A percentile compares a stretch with the other conserved stretches of the same genome.
Conservation (phyloP, 2,888 invertebrate genomes). For the Lasioglossum marginatum region DNA sequence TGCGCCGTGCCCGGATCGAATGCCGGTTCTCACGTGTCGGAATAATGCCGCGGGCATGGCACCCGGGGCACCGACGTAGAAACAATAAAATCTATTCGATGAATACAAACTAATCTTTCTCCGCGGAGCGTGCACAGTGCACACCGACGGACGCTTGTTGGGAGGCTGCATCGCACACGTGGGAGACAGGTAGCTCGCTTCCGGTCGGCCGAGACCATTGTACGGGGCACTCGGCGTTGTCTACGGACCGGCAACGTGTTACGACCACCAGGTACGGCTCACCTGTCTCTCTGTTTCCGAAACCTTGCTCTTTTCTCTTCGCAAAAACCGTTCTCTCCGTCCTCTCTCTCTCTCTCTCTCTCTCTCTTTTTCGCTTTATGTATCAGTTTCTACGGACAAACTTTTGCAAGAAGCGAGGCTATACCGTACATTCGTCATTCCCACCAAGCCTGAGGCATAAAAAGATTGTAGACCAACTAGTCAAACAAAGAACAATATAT, state of each 20-base stretch:
- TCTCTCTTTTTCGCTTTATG: background rate
- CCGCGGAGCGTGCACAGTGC: constrained; percentile 29
- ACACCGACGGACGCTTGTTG: constrained; percentile 30
- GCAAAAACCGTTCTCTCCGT: background rate
- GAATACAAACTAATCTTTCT: constrained; percentile 54
- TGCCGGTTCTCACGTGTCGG: constrained; percentile 28
- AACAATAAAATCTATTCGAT: constrained; percentile 55
- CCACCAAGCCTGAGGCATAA: background rate
- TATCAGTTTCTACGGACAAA: background rate
- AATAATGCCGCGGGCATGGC: constrained; percentile 9
- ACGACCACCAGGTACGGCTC: constrained; percentile 8
- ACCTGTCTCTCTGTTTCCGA: constrained; percentile 10
- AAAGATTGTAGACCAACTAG: background rate
- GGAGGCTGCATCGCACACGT: constrained; percentile 81
- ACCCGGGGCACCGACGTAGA: constrained; percentile 8
- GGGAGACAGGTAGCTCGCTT: constrained; percentile 83
- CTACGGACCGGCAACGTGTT: constrained; percentile 12
- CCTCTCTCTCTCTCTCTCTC: too few relatives aligned
- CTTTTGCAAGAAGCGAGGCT: background rate
- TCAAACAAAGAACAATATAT: background rate
- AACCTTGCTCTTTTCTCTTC: background rate
- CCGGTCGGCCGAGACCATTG: constrained; percentile 73
- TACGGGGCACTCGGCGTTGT: constrained; percentile 60
- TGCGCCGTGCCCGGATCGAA: constrained; percentile 6
- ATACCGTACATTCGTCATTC: background rate